A percentile compares a stretch with the other conserved stretches of the same genome.
These are phyloP conservation scores for Elachura formosa DNA, from an alignment of 2,113 vertebrate species.

Conservation along the genomic window DNA sequence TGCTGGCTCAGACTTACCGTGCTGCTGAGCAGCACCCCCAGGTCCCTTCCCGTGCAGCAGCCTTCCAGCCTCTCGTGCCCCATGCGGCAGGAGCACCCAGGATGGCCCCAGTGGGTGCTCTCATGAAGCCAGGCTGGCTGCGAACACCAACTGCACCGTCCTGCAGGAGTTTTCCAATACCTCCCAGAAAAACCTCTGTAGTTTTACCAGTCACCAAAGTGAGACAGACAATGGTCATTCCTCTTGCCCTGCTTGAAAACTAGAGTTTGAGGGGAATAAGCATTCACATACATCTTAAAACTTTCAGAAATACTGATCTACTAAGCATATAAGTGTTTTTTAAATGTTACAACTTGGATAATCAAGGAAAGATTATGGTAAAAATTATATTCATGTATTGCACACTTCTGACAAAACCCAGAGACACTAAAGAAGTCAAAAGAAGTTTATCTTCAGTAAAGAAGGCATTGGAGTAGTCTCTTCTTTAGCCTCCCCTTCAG, in stretches of 20 bases:
- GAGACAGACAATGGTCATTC: not conserved
- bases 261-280: not conserved
- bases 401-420: not conserved
- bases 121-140: no score
- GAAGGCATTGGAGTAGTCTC: not conserved
- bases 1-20: fast-evolving
- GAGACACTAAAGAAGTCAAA: not conserved
- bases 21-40: not conserved
- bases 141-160: fast-evolving
- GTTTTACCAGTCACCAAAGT: not conserved
- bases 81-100: fast-evolving
- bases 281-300: not conserved
- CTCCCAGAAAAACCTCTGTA: not conserved
- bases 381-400: not conserved
- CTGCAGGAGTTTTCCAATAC: not conserved
- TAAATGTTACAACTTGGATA: not conserved
- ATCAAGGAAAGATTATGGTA: not conserved
- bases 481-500: not conserved
- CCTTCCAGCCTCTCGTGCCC: not conserved
- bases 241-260: not conserved
- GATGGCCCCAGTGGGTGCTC: fast-evolving
- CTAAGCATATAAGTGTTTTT: not conserved
- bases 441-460: no score
- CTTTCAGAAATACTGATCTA: not conserved
- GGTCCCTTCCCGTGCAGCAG: not conserved